Conservation (phyloP, 1,140 invertebrate genomes). For the Cardiocondyla obscurior region DNA sequence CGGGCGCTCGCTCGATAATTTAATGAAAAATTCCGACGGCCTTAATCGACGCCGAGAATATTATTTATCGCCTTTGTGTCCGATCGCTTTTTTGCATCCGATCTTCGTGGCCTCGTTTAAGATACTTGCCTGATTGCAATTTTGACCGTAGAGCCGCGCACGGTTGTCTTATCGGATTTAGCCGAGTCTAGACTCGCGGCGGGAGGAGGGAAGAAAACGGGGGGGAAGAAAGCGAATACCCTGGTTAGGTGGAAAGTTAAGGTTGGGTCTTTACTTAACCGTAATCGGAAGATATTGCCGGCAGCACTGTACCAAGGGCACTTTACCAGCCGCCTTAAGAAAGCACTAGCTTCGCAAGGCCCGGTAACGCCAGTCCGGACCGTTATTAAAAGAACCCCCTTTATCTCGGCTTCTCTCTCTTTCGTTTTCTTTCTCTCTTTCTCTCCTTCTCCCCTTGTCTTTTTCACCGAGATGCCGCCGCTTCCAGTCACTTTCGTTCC, state of each 20-base stretch:
- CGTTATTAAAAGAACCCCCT: constrained; percentile 83
- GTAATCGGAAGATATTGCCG: constrained; percentile 84
- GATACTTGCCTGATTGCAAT: constrained; percentile 76
- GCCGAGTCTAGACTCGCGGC: constrained; percentile 52
- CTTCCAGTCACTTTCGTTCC: constrained; percentile 57
- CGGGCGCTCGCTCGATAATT: not conserved
- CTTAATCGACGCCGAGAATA: not conserved
- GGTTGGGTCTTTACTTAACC: constrained; percentile 82
- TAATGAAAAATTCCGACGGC: not conserved
- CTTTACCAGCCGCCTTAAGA: constrained; percentile 83
- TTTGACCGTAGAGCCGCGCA: constrained; percentile 70
- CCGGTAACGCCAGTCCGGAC: constrained; percentile 76
- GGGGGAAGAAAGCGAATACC: constrained; percentile 68
- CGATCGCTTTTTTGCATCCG: constrained; percentile 9
- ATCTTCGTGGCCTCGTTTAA: constrained; percentile 67
- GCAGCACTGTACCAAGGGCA: constrained; percentile 81
- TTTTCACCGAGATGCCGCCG: constrained; percentile 36
- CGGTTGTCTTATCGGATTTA: constrained; percentile 79
- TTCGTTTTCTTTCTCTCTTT: not conserved
- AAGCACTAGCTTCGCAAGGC: constrained; percentile 76
- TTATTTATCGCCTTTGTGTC: constrained; percentile 4
- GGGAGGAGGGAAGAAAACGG: constrained; percentile 7
- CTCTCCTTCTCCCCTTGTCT: not conserved
- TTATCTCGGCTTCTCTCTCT: not conserved
- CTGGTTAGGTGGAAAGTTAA: constrained; percentile 78